Evolutionary conservation across 2,888 invertebrate genomes (phyloP).

Genomic region (Eupithecia centaureata): DNA sequence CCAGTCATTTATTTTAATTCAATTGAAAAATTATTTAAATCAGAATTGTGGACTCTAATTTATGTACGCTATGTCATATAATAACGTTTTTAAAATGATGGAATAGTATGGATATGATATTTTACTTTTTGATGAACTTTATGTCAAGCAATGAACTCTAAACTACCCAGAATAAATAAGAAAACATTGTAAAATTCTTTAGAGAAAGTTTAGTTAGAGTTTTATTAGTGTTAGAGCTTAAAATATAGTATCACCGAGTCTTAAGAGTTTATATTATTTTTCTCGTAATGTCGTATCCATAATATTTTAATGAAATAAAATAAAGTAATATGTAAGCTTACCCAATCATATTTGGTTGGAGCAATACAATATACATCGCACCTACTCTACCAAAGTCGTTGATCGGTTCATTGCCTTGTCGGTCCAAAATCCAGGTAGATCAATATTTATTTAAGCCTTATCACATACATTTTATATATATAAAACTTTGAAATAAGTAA

Average conservation of each 20-base stretch:
- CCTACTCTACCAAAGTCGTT: background rate
- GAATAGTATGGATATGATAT: constrained; percentile 43
- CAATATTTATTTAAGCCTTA: background rate
- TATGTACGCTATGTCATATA: constrained; percentile 40
- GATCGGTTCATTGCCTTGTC: background rate
- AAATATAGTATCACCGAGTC: no score
- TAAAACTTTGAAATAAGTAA: no score
- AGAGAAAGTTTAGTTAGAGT: background rate
- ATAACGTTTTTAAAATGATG: constrained; percentile 37
- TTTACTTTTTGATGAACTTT: background rate
- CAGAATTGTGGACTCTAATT: constrained; percentile 41
- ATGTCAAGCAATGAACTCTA: background rate
- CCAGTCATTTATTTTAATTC: constrained; percentile 46
- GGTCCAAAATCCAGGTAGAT: background rate
- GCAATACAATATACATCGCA: background rate
- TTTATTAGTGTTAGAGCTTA: no score
- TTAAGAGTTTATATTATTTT: no score
- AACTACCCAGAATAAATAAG: background rate
- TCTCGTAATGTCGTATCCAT: background rate
- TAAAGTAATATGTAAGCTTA: background rate
- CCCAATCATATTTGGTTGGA: constrained; percentile 1
- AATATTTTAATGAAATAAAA: background rate
- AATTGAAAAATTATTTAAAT: constrained; percentile 62
- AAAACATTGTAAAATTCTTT: background rate
- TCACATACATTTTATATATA: background rate